Conservation (phyloP, 1,140 invertebrate genomes). For the Lethrus apterus region DNA sequence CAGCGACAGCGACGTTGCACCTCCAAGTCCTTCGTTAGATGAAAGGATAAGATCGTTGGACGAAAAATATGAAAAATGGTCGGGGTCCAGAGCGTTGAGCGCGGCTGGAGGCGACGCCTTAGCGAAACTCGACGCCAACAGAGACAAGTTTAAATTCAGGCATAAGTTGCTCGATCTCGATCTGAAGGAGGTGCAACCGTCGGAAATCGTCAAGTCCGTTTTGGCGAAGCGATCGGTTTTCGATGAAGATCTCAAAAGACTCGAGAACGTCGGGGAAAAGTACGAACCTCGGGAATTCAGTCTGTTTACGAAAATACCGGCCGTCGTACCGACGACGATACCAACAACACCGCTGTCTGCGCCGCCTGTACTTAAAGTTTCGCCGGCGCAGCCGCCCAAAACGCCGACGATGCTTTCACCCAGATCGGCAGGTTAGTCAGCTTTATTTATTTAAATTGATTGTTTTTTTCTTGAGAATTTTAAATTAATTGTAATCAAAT, state of each 20-base stretch:
- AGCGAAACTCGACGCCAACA: slow-evolving; percentile 49
- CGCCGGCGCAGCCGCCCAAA: slow-evolving; percentile 27
- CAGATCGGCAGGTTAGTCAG: slow-evolving; percentile 30
- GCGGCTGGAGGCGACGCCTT: slow-evolving; percentile 51
- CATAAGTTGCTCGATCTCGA: slow-evolving; percentile 60
- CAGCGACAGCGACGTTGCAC: slow-evolving; percentile 48
- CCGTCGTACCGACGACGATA: slow-evolving; percentile 13
- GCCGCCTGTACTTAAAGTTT: slow-evolving; percentile 18
- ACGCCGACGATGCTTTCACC: slow-evolving; percentile 33
- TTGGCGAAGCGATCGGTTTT: slow-evolving; percentile 89
- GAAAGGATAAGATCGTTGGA: slow-evolving; percentile 82
- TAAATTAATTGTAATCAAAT: neutral
- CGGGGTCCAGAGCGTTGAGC: slow-evolving; percentile 53
- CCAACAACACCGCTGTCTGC: slow-evolving; percentile 8
- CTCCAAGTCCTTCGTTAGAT: slow-evolving; percentile 65
- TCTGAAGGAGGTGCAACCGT: slow-evolving; percentile 74
- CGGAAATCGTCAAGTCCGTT: slow-evolving; percentile 88
- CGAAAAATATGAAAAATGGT: slow-evolving; percentile 89
- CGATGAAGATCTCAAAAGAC: slow-evolving; percentile 88
- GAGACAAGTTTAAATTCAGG: slow-evolving; percentile 48
- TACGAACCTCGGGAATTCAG: slow-evolving; percentile 67
- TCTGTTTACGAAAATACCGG: slow-evolving; percentile 28
- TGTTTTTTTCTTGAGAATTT: neutral
- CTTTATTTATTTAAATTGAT: neutral
- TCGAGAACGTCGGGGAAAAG: slow-evolving; percentile 84